Evolutionary conservation across 1,140 invertebrate genomes (phyloP).

Genomic region (Habropoda laboriosa): DNA sequence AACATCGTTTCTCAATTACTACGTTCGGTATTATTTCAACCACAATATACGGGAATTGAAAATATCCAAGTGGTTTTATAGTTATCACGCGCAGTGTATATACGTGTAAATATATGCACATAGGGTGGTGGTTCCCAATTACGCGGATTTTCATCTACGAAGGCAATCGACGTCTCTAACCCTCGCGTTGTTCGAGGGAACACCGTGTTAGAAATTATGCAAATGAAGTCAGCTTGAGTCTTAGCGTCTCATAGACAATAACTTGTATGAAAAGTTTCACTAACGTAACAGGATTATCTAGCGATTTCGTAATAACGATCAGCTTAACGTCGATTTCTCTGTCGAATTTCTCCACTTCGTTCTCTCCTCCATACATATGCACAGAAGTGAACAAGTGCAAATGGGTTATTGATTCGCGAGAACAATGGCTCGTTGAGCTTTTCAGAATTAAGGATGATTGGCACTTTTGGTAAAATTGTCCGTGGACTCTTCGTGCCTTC

Average conservation of each 20-base stretch:
- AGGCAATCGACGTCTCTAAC: no score
- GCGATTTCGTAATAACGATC: not conserved
- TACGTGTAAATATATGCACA: no score
- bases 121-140: no score
- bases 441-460: constrained; percentile 32
- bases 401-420: constrained; percentile 34
- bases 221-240: not conserved
- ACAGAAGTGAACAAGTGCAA: constrained; percentile 4
- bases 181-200: no score
- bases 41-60: no score
- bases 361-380: not conserved
- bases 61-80: no score
- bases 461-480: constrained; percentile 26
- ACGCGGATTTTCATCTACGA: no score
- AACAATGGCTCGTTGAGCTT: constrained; percentile 42
- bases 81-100: no score
- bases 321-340: not conserved
- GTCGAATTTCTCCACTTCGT: not conserved
- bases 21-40: no score
- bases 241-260: not conserved
- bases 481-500: not conserved
- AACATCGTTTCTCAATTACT: no score
- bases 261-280: not conserved
- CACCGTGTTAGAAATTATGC: not conserved
- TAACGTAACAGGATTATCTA: not conserved